phyloP scores from a whole-genome alignment of 2,888 invertebrate genomes.

The Psylliodes chrysocephalus region DNA sequence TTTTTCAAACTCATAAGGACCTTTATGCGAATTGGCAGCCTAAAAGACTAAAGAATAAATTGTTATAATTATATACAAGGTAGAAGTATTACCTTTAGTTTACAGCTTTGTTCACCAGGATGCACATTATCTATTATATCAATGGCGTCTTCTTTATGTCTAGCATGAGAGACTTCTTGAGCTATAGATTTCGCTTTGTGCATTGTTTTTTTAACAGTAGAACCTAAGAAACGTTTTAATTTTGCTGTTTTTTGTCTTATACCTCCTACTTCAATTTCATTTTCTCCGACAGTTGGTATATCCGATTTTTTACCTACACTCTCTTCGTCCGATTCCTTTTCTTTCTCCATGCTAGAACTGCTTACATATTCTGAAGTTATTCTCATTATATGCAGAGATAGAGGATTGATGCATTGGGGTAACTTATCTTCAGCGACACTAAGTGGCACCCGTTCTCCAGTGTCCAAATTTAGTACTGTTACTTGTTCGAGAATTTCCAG shows the following conservation, averaged over 20 bases:
- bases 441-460: conserved; percentile 92
- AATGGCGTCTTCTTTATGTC: conserved; percentile 86
- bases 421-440: conserved; percentile 94
- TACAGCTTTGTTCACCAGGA: conserved; percentile 81
- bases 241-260: conserved; percentile 67
- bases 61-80: not conserved
- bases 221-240: conserved; percentile 84
- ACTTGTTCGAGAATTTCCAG: conserved; percentile 90
- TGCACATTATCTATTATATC: conserved; percentile 86
- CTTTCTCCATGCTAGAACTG: conserved; percentile 70
- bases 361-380: conserved; percentile 91
- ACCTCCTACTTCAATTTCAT: conserved; percentile 63
- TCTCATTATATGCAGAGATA: conserved; percentile 94
- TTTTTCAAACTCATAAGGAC: conserved; percentile 94
- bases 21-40: conserved; percentile 95
- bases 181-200: conserved; percentile 91
- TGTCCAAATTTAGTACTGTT: conserved; percentile 83
- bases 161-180: conserved; percentile 87
- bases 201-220: conserved; percentile 90
- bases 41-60: conserved; percentile 36
- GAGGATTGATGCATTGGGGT: conserved; percentile 91
- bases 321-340: conserved; percentile 82
- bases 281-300: conserved; percentile 66
- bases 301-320: conserved; percentile 75
- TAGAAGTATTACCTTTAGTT: conserved; percentile 73